A percentile compares a stretch with the other conserved stretches of the same genome.
These are phyloP conservation scores for Salvelinus fontinalis DNA, from an alignment of 2,113 vertebrate genomes.

Conservation along the genomic window DNA sequence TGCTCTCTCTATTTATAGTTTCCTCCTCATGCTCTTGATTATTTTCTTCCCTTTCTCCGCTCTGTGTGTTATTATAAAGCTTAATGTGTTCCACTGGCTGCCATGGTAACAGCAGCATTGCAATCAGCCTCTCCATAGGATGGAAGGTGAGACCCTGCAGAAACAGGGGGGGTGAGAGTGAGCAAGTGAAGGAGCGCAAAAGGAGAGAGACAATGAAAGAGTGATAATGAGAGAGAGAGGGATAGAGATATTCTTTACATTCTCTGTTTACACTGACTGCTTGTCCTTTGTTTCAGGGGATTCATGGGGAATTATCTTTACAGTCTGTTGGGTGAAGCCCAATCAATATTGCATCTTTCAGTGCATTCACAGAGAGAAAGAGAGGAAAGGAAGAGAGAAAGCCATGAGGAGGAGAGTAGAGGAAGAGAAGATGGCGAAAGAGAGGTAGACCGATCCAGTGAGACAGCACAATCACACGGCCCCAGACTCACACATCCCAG, in stretches of 20 bases:
- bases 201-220: constrained; percentile 2
- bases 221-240: too few species aligned
- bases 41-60: constrained; percentile 50
- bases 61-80: constrained; percentile 59
- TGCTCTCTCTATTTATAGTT: constrained; percentile 65
- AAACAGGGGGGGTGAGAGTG: not conserved
- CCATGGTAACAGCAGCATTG: constrained; percentile 70
- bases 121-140: constrained; percentile 38
- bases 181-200: too few species aligned
- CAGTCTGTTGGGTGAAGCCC: too few species aligned
- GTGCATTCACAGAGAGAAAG: not conserved
- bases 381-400: not conserved
- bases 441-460: constrained; percentile 53
- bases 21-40: constrained; percentile 50
- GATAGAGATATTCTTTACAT: too few species aligned
- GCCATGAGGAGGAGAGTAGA: too few species aligned
- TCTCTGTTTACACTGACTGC: too few species aligned
- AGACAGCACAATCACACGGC: constrained; percentile 54
- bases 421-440: not conserved
- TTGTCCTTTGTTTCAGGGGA: too few species aligned
- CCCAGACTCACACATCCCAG: constrained; percentile 34
- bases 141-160: constrained; percentile 48
- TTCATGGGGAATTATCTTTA: too few species aligned
- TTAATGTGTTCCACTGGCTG: constrained; percentile 57
- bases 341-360: not conserved